These are phyloP conservation scores for Drosophila virilis DNA, from an alignment of 1,140 invertebrate genomes.

Conservation along the genomic window DNA sequence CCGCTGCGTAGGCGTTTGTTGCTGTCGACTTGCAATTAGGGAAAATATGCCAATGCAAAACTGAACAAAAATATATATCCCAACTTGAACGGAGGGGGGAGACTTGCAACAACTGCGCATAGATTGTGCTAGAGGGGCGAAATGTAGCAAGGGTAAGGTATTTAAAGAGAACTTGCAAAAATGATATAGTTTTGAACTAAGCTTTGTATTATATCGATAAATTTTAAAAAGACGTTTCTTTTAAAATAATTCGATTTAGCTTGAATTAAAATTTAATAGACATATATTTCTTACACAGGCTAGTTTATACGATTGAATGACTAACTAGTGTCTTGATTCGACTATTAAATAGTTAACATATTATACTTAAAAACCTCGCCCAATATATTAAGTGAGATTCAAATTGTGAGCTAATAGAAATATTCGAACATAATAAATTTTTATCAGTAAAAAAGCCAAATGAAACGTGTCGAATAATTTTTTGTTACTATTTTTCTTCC, in stretches of 20 bases:
- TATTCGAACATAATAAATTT: slow-evolving; percentile 12
- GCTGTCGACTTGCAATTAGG: slow-evolving; percentile 8
- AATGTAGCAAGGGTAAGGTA: no score
- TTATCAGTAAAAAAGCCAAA: background rate
- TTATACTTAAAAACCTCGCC: no score
- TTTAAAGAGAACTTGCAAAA: no score
- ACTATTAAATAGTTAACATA: no score
- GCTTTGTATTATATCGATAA: no score
- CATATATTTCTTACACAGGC: no score
- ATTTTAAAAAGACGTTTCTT: no score
- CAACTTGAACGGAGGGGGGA: background rate
- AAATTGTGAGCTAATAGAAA: slow-evolving; percentile 16
- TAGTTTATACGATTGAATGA: no score
- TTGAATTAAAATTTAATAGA: no score
- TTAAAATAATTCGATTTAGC: no score
- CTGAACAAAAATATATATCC: background rate
- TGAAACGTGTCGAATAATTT: background rate
- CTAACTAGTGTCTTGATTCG: no score
- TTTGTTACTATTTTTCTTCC: background rate
- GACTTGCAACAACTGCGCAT: background rate
- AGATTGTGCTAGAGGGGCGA: background rate
- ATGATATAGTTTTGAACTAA: no score
- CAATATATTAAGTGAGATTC: background rate
- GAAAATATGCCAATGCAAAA: slow-evolving; percentile 10
- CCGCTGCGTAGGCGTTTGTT: slow-evolving; percentile 43